Evolutionary conservation across 1,140 invertebrate species (phyloP).

Genomic region (Leptonema lineaticorne): DNA sequence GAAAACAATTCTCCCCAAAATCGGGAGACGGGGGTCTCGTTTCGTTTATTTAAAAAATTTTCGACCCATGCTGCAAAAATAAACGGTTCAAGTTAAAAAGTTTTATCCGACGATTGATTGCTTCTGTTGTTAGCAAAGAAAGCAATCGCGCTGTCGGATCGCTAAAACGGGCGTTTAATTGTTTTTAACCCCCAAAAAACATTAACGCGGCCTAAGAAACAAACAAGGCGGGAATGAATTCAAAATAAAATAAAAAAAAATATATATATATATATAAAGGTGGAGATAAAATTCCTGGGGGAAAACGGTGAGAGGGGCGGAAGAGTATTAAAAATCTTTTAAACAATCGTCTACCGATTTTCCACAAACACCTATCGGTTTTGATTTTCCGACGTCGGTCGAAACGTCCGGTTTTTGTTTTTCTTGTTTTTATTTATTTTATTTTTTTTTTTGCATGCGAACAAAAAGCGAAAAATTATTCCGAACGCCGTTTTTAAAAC

Average conservation of each 20-base stretch:
- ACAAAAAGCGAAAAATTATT: neutral
- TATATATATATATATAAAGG: neutral
- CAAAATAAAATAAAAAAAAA: too few species aligned
- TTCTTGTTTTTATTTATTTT: too few species aligned
- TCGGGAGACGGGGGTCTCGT: neutral
- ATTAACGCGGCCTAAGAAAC: neutral
- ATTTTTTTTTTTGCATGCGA: too few species aligned
- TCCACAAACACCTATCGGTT: neutral
- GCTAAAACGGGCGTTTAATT: slow-evolving; percentile 24
- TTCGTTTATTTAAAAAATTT: slow-evolving; percentile 17
- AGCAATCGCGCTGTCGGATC: slow-evolving; percentile 17
- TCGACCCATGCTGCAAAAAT: neutral
- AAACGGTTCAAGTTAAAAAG: slow-evolving; percentile 21
- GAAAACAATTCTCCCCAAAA: too few species aligned
- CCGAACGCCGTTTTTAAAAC: slow-evolving; percentile 2
- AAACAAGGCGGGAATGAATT: neutral
- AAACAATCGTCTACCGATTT: neutral
- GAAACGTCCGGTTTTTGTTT: slow-evolving; percentile 2
- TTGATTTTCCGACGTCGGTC: neutral
- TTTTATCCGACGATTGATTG: slow-evolving; percentile 18
- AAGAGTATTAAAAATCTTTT: neutral
- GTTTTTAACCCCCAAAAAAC: slow-evolving; percentile 16
- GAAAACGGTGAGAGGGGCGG: neutral
- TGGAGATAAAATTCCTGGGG: too few species aligned
- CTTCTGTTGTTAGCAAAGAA: slow-evolving; percentile 21